These are phyloP conservation scores for Corapipo altera DNA, from an alignment of 2,113 vertebrate species.

Conservation along the genomic window DNA sequence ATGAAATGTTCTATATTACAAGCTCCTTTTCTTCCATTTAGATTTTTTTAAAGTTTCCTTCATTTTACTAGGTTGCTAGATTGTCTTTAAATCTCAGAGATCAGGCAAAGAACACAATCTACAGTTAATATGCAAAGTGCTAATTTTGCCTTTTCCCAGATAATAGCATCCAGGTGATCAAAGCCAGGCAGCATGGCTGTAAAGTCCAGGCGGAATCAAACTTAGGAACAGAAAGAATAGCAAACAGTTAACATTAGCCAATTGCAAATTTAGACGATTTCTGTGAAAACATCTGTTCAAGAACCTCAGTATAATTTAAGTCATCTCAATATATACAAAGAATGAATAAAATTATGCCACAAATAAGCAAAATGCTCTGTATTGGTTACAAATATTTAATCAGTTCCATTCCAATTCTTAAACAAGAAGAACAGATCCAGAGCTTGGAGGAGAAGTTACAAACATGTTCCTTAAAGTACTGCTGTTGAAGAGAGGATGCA, in stretches of 20 bases:
- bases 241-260: background rate
- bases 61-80: background rate
- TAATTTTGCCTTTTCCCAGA: background rate
- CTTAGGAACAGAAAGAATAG: background rate
- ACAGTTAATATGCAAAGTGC: background rate
- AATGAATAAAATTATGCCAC: slow-evolving; percentile 21
- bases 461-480: background rate
- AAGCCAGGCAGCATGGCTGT: background rate
- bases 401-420: background rate
- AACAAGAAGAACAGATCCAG: background rate
- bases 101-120: background rate
- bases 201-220: background rate
- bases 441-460: background rate
- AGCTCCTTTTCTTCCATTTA: background rate
- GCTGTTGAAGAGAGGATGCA: background rate
- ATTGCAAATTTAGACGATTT: background rate
- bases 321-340: background rate
- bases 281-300: slow-evolving; percentile 19
- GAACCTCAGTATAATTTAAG: background rate
- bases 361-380: background rate
- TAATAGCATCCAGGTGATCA: background rate
- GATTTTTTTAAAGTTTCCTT: background rate
- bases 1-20: background rate
- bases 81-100: background rate
- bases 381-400: slow-evolving; percentile 17